Base-by-base conservation (phyloP, 2,888 invertebrate species). In the Epicampocera succincta region DNA sequence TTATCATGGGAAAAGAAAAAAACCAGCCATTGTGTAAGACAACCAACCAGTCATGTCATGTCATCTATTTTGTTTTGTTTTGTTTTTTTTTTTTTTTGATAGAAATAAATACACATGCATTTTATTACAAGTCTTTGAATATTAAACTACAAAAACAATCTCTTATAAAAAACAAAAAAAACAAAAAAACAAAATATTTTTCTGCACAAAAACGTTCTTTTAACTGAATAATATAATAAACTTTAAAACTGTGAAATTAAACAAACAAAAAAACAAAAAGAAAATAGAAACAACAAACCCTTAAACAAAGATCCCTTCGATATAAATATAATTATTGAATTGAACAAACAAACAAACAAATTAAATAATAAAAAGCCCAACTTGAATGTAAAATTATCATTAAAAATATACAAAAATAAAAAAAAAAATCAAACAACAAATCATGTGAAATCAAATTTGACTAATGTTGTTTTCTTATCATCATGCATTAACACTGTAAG, bases 151-250 rank as follows among this genome's bases (percentile, higher is more conserved):
- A n/a, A 38, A 54, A 40, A 72, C 33, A 21, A 46, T 73, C 76
- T 77, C 58, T n/a, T 42, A 65, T 44, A 50, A 9, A 63, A 33
- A 25, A 48, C 17, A 11, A 63, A 1, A 21, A 58, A 50, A 54
- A 58, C 42, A n/a, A 76, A 66, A 74, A 65, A 52, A 42, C 5
- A 8, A 2, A 46, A 52, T 73, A 73, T 75, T 84, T 79, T 84
- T 85, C 84, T 85, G 85, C 84, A 85, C 85, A 85, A 84, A 77
- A 79, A 66, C 40, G 4, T 33, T 69, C 65, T 78, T 61, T 84
- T 68, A 8, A 33, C 33, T 33, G 9, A 33, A 65, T 46, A 68
- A 50, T 33, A 44, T 52, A 77, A 19, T 74, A 74, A 21, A 79
- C 72, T 44, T 82, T 29, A 72, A 76, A 66, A 75, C 74, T 52